Base-by-base conservation (phyloP, 1,140 invertebrate species). In the Rhizoglyphus robini region DNA sequence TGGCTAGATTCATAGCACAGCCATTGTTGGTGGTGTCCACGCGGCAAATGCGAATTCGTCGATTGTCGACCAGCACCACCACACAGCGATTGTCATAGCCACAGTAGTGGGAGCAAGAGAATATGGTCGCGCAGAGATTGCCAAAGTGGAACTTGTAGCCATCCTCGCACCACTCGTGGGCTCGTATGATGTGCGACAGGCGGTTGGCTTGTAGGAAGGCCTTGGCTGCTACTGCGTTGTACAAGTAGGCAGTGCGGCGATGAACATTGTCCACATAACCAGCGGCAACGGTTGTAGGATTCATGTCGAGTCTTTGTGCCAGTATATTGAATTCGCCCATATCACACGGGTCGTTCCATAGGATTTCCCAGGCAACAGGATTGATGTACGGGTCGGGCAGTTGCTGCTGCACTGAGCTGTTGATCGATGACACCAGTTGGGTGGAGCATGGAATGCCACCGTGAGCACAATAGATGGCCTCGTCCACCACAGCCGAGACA, bases 331-430 rank as follows among this genome's bases (percentile, higher is more conserved):
- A 70, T 69, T 71, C 25, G 27, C 47, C 34, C 60, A 18, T 4
- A 70, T 68, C 81, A 49, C 85, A 73, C 15, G 86, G 86, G 76
- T 88, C 86, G 75, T 84, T 87, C n/a, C n/a, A n/a, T n/a, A n/a
- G n/a, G n/a, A n/a, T n/a, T n/a, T n/a, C n/a, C n/a, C n/a, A n/a
- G n/a, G n/a, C n/a, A n/a, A n/a, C n/a, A n/a, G n/a, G n/a, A n/a
- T n/a, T n/a, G n/a, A n/a, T n/a, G n/a, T n/a, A 85, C 86, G 87
- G 75, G 87, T 79, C 1, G 87, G 74, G 70, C 87, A 84, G n/a
- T n/a, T n/a, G n/a, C n/a, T n/a, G n/a, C n/a, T n/a, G n/a, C n/a
- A n/a, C n/a, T n/a, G n/a, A n/a, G n/a, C n/a, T n/a, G n/a, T n/a
- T n/a, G n/a, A n/a, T n/a, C n/a, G n/a, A n/a, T n/a, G n/a, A n/a